These are phyloP conservation scores for Cephalopterus ornatus DNA, from an alignment of 2,113 vertebrate genomes.

Conservation along the genomic window DNA sequence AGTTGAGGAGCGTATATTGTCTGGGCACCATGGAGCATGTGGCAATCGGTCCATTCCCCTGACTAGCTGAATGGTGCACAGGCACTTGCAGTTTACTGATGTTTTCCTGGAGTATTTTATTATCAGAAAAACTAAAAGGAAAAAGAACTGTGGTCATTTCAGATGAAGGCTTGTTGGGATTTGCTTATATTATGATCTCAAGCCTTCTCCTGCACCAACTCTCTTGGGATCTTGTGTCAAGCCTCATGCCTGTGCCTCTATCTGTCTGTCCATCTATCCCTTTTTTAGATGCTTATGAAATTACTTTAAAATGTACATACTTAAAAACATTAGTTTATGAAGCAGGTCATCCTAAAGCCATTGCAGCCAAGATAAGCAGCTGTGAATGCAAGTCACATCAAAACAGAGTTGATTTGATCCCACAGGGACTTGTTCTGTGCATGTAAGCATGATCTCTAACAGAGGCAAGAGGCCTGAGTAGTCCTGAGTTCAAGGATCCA, in stretches of 20 bases:
- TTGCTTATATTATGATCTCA: neutral
- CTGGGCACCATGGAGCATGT: neutral
- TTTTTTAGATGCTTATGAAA: neutral
- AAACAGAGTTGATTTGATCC: neutral
- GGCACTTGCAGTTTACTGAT: neutral
- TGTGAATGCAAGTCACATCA: neutral
- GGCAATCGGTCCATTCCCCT: neutral
- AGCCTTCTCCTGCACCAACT: neutral
- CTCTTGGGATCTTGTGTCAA: neutral
- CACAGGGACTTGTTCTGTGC: neutral
- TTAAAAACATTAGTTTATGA: neutral
- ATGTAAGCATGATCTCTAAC: neutral
- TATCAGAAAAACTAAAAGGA: neutral
- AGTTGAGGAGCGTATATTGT: neutral
- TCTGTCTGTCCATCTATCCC: neutral
- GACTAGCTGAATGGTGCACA: neutral
- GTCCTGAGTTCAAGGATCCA: neutral
- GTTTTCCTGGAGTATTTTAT: neutral
- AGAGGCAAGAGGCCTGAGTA: neutral
- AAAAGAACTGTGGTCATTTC: neutral
- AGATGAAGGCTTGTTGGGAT: neutral
- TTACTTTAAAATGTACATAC: neutral
- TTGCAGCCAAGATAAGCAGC: neutral
- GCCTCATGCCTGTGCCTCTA: neutral
- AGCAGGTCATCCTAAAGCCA: neutral